These are phyloP conservation scores for Polyommatus icarus DNA, from an alignment of 2,888 invertebrate species.

Conservation along the genomic window DNA sequence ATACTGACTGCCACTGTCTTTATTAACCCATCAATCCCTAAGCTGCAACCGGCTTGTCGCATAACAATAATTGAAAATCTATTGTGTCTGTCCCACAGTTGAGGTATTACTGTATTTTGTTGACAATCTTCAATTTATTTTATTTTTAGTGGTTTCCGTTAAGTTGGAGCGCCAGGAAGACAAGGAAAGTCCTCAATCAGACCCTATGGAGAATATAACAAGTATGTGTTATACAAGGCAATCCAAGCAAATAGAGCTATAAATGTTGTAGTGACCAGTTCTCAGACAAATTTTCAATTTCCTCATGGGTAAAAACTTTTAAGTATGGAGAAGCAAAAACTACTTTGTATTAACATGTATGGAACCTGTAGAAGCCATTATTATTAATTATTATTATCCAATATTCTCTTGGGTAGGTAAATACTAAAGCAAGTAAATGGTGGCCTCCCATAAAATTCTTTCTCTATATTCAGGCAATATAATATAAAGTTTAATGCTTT, in stretches of 20 bases:
- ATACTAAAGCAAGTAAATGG: not conserved
- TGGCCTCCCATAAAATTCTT: not conserved
- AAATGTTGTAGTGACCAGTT: too few relatives aligned
- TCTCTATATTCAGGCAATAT: not conserved
- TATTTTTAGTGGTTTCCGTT: not conserved
- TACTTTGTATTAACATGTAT: not conserved
- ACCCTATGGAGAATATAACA: not conserved
- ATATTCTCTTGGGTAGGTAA: not conserved
- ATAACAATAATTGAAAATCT: too few relatives aligned
- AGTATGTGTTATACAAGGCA: not conserved
- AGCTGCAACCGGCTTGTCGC: too few relatives aligned
- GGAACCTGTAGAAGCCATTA: not conserved
- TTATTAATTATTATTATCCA: too few relatives aligned
- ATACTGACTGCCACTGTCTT: too few relatives aligned
- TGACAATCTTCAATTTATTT: not conserved
- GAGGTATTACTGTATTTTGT: not conserved
- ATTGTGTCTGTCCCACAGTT: too few relatives aligned
- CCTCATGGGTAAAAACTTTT: too few relatives aligned
- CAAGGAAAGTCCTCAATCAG: not conserved
- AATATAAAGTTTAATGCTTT: not conserved
- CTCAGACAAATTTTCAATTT: too few relatives aligned
- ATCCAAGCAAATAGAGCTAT: not conserved
- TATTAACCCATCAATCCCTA: too few relatives aligned
- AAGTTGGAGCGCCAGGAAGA: not conserved
- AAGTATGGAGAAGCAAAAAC: not conserved